A percentile compares a stretch with the other conserved stretches of the same genome.
Evolutionary conservation across 2,113 vertebrate genomes (phyloP).

Genomic region (Lepisosteus oculatus): DNA sequence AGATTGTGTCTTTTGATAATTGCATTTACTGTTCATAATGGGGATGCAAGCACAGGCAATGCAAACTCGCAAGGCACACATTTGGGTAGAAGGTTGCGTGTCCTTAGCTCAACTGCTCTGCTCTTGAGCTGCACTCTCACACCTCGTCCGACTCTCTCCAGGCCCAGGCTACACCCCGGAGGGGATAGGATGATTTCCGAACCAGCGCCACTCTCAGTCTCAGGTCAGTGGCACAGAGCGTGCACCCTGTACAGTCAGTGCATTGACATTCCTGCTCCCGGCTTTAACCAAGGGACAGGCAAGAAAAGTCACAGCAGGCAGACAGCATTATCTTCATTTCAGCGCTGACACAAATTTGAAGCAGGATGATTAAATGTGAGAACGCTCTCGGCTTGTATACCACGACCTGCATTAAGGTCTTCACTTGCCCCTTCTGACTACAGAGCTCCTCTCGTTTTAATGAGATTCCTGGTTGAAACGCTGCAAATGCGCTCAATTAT

Average conservation of each 20-base stretch:
- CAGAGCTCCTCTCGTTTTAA: slow-evolving; percentile 16
- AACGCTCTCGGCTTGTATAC: not conserved
- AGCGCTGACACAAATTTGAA: not conserved
- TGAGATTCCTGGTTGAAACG: slow-evolving; percentile 17
- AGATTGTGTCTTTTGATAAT: not conserved
- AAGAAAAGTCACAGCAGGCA: not conserved
- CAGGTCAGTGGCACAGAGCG: not conserved
- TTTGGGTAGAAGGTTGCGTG: too few relatives aligned
- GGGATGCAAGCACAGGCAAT: not conserved
- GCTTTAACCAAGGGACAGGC: not conserved
- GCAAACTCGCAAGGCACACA: too few relatives aligned
- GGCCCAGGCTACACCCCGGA: too few relatives aligned
- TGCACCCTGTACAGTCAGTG: not conserved
- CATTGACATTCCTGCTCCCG: not conserved
- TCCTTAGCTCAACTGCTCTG: too few relatives aligned
- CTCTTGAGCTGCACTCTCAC: too few relatives aligned
- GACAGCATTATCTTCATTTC: slow-evolving; percentile 8
- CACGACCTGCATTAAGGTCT: slow-evolving; percentile 14
- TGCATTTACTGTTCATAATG: not conserved
- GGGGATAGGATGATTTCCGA: too few relatives aligned
- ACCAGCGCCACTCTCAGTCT: not conserved
- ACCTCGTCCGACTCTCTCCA: too few relatives aligned
- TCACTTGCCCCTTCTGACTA: slow-evolving; percentile 12
- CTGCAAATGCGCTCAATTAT: slow-evolving; percentile 18
- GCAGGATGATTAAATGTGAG: slow-evolving; percentile 14